phyloP scores from a whole-genome alignment of 2,797 vertebrate genomes.

The Semotilus atromaculatus region DNA sequence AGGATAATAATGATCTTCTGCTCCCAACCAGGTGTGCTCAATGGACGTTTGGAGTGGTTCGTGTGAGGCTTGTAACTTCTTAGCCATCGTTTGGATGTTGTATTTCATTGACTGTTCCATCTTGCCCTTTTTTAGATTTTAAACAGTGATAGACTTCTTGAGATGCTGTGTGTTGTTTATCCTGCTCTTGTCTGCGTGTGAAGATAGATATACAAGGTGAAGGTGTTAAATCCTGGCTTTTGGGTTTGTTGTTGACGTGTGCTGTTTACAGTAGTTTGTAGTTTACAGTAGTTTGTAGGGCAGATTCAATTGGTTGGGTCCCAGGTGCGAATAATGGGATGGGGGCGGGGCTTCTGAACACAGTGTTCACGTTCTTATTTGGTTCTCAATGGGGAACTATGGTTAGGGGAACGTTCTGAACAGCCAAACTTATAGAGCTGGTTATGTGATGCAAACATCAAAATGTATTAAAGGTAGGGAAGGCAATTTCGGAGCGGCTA shows the following conservation, averaged over 20 bases:
- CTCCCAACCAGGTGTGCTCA: constrained; percentile 2
- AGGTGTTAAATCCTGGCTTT: background rate
- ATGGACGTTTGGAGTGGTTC: too few species aligned
- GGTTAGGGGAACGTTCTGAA: background rate
- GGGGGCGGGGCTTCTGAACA: background rate
- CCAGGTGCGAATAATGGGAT: background rate
- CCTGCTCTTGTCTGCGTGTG: background rate
- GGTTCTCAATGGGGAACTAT: background rate
- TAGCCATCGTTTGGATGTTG: background rate
- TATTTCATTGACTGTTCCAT: background rate
- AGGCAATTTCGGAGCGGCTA: too few species aligned
- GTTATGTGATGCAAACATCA: too few species aligned
- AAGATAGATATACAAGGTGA: too few species aligned
- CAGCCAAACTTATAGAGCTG: too few species aligned
- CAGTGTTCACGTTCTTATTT: background rate
- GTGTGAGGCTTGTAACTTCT: background rate
- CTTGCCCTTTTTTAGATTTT: background rate
- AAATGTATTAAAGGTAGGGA: too few species aligned
- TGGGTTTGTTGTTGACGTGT: background rate
- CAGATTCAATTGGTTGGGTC: background rate
- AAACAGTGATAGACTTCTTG: background rate
- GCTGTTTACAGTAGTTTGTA: background rate
- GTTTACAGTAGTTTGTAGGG: background rate
- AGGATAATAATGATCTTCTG: background rate
- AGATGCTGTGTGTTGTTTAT: background rate